Base-by-base conservation (phyloP, 2,888 invertebrate genomes). In the Volucella zonaria region DNA sequence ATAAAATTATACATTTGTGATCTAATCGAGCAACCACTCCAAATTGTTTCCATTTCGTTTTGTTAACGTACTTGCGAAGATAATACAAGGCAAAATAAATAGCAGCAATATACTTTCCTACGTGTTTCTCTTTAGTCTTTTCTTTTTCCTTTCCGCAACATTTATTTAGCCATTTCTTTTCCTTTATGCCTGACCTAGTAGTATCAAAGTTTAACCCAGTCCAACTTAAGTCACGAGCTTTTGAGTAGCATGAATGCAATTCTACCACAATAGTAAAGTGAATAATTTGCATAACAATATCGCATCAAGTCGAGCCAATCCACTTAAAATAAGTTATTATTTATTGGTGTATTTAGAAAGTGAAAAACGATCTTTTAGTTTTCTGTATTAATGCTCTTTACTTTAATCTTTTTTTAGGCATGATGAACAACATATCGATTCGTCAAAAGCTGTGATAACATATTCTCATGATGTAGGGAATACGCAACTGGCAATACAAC, bases 371-470 rank as follows among this genome's bases (percentile, higher is more conserved):
- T 80, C 67, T 45, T 23, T 61, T 45, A 64, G 51, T 66, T 78
- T 74, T 78, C 47, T 62, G 12, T 59, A 71, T 43, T 75, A 47
- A 40, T 79, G 73, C 42, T 59, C 18, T 58, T 51, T 74, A 74
- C 52, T 73, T 74, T 18, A 58, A 45, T 67, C 45, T 67, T 66
- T 70, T 86, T 86, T 80, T 83, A 86, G 86, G 73, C 74, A 74
- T 38, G 80, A 59, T 80, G 86, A 68, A 47, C 82, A 78, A 85
- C 89, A 73, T 87, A 42, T 73, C 88, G 31, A 31, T 31, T 87
- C 61, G 52, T 87, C 38, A 87, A 87, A 76, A n/a, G 71, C 88
- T 3, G 78, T 87, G 12, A 80, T 88, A 10, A 77, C 87, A 11
- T 87, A 87, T 70, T 81, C 87, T 3, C 87, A 87, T 62, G 76